Conservation (phyloP, 2,888 invertebrate genomes). For the Antheraea assamensis region DNA sequence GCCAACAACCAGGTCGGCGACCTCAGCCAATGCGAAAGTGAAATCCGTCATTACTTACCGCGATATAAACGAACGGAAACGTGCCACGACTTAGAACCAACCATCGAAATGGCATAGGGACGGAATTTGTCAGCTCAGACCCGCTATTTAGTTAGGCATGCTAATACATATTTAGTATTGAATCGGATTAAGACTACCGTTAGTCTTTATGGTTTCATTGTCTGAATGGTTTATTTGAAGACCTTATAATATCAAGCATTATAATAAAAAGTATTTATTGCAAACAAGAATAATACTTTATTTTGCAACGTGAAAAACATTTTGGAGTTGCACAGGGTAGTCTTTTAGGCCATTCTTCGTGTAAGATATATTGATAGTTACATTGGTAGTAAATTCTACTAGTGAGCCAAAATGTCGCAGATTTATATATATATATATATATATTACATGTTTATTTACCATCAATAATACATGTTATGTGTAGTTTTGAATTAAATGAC, state of each 20-base stretch:
- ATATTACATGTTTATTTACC: no score
- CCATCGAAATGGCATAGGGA: slow-evolving; percentile 2
- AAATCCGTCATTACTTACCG: slow-evolving; percentile 71
- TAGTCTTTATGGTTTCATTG: not conserved
- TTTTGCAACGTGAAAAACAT: not conserved
- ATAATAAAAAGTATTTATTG: not conserved
- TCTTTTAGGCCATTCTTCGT: not conserved
- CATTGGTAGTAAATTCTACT: no score
- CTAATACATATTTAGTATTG: slow-evolving; percentile 30
- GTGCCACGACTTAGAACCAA: slow-evolving; percentile 41
- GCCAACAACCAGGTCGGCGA: slow-evolving; percentile 52
- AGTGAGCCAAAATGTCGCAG: no score
- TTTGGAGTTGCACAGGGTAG: not conserved
- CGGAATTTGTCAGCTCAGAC: slow-evolving; percentile 9
- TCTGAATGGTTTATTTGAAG: not conserved
- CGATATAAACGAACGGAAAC: slow-evolving; percentile 52
- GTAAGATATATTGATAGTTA: no score
- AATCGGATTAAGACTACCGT: slow-evolving; percentile 24
- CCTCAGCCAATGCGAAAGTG: slow-evolving; percentile 63
- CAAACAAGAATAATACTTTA: not conserved
- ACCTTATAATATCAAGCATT: not conserved
- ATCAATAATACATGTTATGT: no score
- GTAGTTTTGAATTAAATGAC: no score
- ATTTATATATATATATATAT: no score
- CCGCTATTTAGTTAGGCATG: slow-evolving; percentile 37